A percentile compares a stretch with the other conserved stretches of the same genome.
phyloP scores from a whole-genome alignment of 2,797 vertebrate species.

The Sciaenops ocellatus region DNA sequence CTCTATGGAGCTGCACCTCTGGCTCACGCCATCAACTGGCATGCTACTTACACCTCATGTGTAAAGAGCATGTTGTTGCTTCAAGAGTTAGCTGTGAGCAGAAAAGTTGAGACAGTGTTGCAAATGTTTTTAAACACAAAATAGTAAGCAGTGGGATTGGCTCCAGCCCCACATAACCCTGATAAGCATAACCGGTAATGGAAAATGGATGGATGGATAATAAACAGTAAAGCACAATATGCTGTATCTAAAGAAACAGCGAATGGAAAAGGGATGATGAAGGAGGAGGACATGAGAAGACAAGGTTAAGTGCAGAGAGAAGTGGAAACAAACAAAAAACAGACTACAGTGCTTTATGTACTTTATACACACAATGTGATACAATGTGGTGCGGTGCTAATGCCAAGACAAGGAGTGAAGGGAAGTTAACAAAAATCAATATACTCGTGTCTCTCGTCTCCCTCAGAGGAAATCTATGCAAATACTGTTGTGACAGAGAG shows the following conservation, averaged over 20 bases:
- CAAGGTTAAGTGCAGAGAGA: slow-evolving; percentile 15
- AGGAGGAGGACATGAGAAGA: not conserved
- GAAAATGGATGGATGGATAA: no score
- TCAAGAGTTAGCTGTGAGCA: not conserved
- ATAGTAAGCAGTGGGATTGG: not conserved
- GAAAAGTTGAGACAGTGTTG: not conserved
- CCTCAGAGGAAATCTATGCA: slow-evolving; percentile 31
- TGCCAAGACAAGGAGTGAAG: slow-evolving; percentile 18
- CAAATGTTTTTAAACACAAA: not conserved
- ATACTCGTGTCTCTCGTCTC: not conserved
- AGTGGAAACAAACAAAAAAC: not conserved
- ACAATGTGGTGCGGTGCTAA: slow-evolving; percentile 14
- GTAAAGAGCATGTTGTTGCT: slow-evolving; percentile 24
- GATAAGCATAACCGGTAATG: no score
- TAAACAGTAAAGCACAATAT: not conserved
- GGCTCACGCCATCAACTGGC: slow-evolving; percentile 64
- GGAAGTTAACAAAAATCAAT: slow-evolving; percentile 26
- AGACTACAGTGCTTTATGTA: not conserved
- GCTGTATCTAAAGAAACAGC: not conserved
- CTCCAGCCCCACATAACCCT: no score
- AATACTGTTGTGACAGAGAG: slow-evolving; percentile 17
- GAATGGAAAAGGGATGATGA: not conserved
- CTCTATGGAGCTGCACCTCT: slow-evolving; percentile 66
- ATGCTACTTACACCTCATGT: slow-evolving; percentile 30
- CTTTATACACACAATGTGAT: slow-evolving; percentile 4